Evolutionary conservation across 2,888 invertebrate genomes (phyloP).

Genomic region (Tyria jacobaeae): DNA sequence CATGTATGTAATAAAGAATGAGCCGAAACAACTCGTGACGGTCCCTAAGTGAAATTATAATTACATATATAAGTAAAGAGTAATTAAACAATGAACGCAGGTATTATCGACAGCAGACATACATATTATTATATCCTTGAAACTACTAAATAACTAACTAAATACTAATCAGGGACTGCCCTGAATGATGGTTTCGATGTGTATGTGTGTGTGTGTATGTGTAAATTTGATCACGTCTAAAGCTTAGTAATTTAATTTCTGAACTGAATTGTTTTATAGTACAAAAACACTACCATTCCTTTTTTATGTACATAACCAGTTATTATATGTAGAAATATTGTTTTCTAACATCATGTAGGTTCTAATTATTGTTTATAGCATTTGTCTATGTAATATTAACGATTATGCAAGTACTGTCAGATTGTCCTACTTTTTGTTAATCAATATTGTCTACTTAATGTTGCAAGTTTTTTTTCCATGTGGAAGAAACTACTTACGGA

Average conservation of each 20-base stretch:
- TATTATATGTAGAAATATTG: neutral
- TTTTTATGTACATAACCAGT: neutral
- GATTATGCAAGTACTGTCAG: neutral
- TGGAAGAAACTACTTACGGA: neutral
- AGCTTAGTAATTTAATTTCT: neutral
- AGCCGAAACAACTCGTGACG: slow-evolving; percentile 4
- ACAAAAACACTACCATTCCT: too few species aligned
- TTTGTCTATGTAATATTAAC: neutral
- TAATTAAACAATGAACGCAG: slow-evolving; percentile 34
- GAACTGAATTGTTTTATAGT: too few species aligned
- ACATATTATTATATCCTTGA: slow-evolving; percentile 5
- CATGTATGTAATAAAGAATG: neutral
- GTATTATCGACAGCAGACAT: slow-evolving; percentile 8
- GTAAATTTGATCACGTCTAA: neutral
- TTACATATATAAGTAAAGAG: slow-evolving; percentile 30
- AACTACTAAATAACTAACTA: neutral
- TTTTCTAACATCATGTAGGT: neutral
- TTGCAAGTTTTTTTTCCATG: neutral
- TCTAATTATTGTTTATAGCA: neutral
- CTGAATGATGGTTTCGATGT: neutral
- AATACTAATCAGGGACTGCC: neutral
- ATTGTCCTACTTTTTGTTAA: neutral
- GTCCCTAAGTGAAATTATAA: slow-evolving; percentile 29
- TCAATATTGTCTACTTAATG: neutral
- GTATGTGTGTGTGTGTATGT: too few species aligned